Evolutionary conservation across 2,888 invertebrate genomes (phyloP), one percentile per base, ranked within the genome.

Genomic region (Antheraea yamamai): DNA sequence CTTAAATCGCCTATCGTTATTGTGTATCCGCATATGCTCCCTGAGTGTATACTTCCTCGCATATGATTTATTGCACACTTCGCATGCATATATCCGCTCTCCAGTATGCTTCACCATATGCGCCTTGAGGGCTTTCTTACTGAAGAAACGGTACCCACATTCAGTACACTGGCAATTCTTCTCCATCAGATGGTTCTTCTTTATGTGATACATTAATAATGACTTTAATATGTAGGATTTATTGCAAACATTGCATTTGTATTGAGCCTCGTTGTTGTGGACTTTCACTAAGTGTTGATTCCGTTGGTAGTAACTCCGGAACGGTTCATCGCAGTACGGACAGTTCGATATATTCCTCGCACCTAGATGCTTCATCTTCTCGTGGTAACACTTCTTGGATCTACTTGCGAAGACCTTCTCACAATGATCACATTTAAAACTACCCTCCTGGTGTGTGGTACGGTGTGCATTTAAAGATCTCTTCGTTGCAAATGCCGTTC

Each of bases 101-200:
- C 95, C 95, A 0, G 92, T 93, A 77, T 95, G 95, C 58, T 93
- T 93, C 0, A 95, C 82, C 94, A 95, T 95, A 71, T 95, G 95
- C 0, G 92, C 94, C 74, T 95, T 95, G 0, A 95, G 85, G 1
- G 94, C 94, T 78, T 95, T 95, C n/a, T 94, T 94, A 75, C 94
- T 95, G 78, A 95, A 95, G 75, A 95, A 95, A 73, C 92, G 85
- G 70, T 90, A 93, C 0, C 94, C 95, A 75, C 95, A 95, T 39
- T 95, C 92, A 0, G 91, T 89, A 47, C 95, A 95, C 73, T 93
- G 93, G 75, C 90, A 94, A 26, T 95, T 92, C 4, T 89, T 79
- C 74, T 94, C 94, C 92, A 93, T 94, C n/a, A 95, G 84, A 81
- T 95, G 95, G 71, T 88, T 87, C 71, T 91, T 91, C 75, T 93